Base-by-base conservation (phyloP, 37 sponge, comb jelly and placozoan genomes). In the Beroe forskalii region DNA sequence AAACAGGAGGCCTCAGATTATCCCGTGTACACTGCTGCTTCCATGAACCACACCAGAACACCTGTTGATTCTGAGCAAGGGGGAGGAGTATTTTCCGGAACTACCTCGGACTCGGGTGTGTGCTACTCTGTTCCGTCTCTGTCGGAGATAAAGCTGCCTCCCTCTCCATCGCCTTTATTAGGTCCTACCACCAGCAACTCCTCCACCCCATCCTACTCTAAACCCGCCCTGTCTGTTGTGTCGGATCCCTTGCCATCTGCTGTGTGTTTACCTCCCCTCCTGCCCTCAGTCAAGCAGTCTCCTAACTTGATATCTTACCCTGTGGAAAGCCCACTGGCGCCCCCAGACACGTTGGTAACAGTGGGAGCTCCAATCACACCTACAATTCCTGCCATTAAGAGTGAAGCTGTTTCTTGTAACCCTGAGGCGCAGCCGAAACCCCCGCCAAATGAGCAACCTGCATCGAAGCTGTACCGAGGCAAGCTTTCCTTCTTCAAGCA, bases 401-500 rank as follows among this genome's bases (percentile, higher is more conserved):
- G n/a, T n/a, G n/a, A n/a, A n/a, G n/a, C n/a, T n/a, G 24, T 3
- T 63, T 4, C 23, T 3, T 4, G 25, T 8, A 20, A 28, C 25
- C 38, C 36, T 3, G 38, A 36, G 1, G 17, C 36, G 1, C 19
- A 2, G 14, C 38, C 36, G 28, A 69, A 69, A 69, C 8, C 72
- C 2, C 55, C 6, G 12, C 17, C 72, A 33, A 32, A 36, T 14
- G 72, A 69, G 0, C 72, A 69, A 17, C 72, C 72, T 32, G 27
- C 86, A 33, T 80, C 86, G 2, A 80, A 80, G 35, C 27, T 80
- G 22, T 44, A 80, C 55, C 86, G 86, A 1, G 86, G 86, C 28
- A 80, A 80, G 27, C 55, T 80, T 4, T 80, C 86, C 14, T 80
- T 80, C 27, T 80, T 80, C 86, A 80, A 80, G 35, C 86, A 80